phyloP scores from a whole-genome alignment of 2,113 vertebrate species.

The Rhegmatorhina hoffmannsi region DNA sequence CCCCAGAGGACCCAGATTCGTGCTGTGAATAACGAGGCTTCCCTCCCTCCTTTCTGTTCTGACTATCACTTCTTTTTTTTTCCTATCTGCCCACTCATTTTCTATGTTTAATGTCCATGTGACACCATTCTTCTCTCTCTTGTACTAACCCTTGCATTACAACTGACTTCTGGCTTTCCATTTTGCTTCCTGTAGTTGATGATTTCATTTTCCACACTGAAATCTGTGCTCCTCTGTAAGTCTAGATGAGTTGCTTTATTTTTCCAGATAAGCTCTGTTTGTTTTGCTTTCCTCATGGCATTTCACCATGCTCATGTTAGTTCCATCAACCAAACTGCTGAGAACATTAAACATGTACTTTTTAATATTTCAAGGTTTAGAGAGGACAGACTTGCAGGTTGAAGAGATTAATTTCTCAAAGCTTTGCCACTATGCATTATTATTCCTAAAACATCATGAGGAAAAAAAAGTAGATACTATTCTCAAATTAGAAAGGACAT shows the following conservation, averaged over 20 bases:
- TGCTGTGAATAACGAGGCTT: not conserved
- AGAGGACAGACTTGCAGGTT: not conserved
- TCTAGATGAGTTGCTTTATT: not conserved
- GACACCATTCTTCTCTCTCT: conserved; percentile 6
- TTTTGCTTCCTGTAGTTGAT: not conserved
- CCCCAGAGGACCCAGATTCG: not conserved
- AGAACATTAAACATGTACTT: not conserved
- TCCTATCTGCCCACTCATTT: not conserved
- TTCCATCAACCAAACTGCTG: not conserved
- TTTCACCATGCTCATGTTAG: not conserved
- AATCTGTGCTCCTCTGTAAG: not conserved
- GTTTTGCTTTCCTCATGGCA: not conserved
- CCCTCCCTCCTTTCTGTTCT: not conserved
- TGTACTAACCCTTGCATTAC: not conserved
- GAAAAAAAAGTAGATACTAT: not conserved
- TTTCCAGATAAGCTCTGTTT: not conserved
- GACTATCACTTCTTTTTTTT: not conserved
- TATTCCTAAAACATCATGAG: not conserved
- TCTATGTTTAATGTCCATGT: conserved; percentile 11
- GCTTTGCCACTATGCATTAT: not conserved
- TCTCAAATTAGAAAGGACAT: not conserved
- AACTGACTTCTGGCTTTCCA: not conserved
- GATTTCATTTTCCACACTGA: not conserved
- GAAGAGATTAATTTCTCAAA: not conserved
- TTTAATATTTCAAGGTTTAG: not conserved